A percentile compares a stretch with the other conserved stretches of the same genome.
phyloP scores from a whole-genome alignment of 2,888 invertebrate species.

The Rhimphoctona megacephalus region DNA sequence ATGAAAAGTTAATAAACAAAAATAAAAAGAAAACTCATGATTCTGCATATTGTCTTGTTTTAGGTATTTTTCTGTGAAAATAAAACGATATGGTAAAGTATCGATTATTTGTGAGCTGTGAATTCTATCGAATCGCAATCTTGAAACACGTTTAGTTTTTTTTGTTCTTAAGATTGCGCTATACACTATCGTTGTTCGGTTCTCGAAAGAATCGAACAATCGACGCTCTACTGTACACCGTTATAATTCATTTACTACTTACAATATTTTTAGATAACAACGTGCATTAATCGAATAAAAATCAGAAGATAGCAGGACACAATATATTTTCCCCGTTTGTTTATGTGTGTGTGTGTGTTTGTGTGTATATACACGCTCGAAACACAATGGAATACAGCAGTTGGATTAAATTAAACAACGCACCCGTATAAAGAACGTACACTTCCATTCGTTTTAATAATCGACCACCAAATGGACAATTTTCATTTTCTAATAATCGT shows the following conservation, averaged over 20 bases:
- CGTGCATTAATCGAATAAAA: not conserved
- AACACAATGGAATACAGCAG: slow-evolving; percentile 21
- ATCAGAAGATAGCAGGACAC: slow-evolving; percentile 2
- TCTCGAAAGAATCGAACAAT: not conserved
- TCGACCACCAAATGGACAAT: not conserved
- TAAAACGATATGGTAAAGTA: not conserved
- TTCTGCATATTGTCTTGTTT: not conserved
- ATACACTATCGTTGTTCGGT: not conserved
- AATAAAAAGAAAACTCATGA: slow-evolving; percentile 41
- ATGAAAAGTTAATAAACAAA: slow-evolving; percentile 53
- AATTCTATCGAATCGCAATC: not conserved
- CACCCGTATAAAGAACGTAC: slow-evolving; percentile 21
- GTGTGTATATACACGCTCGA: slow-evolving; percentile 6
- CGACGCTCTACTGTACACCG: not conserved
- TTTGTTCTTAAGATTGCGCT: no score
- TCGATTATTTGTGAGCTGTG: not conserved
- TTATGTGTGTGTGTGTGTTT: not conserved
- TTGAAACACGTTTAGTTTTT: not conserved
- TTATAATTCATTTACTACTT: not conserved
- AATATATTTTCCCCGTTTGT: slow-evolving; percentile 3
- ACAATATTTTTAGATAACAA: not conserved
- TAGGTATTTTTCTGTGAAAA: not conserved
- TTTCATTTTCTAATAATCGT: slow-evolving; percentile 12
- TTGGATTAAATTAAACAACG: slow-evolving; percentile 17
- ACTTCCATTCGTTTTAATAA: slow-evolving; percentile 5